Evolutionary conservation across 1,140 invertebrate genomes (phyloP).

Genomic region (Venturia canescens): DNA sequence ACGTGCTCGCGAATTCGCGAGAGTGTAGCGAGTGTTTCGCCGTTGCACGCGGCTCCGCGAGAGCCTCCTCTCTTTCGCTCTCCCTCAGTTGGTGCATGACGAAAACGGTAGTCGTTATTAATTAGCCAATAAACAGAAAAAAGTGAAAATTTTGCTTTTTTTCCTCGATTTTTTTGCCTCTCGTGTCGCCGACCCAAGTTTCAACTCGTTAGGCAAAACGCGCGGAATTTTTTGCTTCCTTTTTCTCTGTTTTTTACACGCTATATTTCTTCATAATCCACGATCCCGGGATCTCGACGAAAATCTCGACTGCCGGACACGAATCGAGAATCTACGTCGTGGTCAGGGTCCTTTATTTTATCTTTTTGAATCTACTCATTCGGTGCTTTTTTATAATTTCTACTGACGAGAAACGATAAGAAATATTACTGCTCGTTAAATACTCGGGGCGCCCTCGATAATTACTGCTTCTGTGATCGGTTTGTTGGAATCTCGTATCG

Average conservation of each 20-base stretch:
- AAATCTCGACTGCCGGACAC: slow-evolving; percentile 24
- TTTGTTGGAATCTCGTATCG: neutral
- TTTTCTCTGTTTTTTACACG: slow-evolving; percentile 10
- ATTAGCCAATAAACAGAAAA: slow-evolving; percentile 41
- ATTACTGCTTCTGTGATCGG: slow-evolving; percentile 7
- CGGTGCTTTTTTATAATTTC: neutral
- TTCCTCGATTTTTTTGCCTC: neutral
- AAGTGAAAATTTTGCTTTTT: slow-evolving; percentile 19
- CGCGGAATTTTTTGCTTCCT: neutral
- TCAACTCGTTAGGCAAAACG: slow-evolving; percentile 19
- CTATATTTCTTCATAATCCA: slow-evolving; percentile 33
- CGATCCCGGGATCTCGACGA: slow-evolving; percentile 27
- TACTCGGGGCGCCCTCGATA: slow-evolving; percentile 5
- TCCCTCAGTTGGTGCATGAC: neutral
- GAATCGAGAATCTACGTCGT: neutral
- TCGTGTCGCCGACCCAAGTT: slow-evolving; percentile 8
- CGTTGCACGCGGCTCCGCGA: neutral
- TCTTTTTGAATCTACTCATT: neutral
- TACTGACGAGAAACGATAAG: neutral
- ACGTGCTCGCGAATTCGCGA: slow-evolving; percentile 29
- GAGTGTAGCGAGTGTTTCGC: neutral
- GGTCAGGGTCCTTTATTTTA: neutral
- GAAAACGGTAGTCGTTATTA: slow-evolving; percentile 40
- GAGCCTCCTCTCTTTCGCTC: neutral
- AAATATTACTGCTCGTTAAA: slow-evolving; percentile 22